Evolutionary conservation across 1,140 invertebrate genomes (phyloP), one percentile per base, ranked within the genome.

Genomic region (Drosophila chauvacae): DNA sequence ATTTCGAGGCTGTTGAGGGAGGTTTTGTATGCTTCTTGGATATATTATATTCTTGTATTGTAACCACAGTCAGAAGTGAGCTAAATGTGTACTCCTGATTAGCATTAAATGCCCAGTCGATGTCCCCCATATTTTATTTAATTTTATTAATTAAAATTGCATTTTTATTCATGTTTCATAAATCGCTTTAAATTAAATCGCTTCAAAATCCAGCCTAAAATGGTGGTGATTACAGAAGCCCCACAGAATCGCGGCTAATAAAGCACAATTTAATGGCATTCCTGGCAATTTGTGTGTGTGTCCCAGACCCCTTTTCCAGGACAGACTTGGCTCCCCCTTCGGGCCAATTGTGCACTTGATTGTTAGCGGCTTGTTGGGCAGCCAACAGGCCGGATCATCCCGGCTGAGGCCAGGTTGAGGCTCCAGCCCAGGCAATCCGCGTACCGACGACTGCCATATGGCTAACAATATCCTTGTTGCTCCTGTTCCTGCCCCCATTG

Each of bases 301-400:
- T 26, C 23, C 62, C 66, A 20, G 61, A 35, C 33, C 14, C 14
- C 50, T 5, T 16, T 28, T 48, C 6, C 53, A 39, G 66, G 26
- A 70, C n/a, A 48, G 42, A 39, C 58, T 13, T 26, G n/a, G 23
- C 23, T 33, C 28, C 44, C 26, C 14, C 23, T 77, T 70, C 55
- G n/a, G 48, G 68, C 39, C 80, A 87, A 83, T 83, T 87, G 77
- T 73, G 80, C 84, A 88, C 84, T 87, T 88, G 84, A 87, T 87
- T 72, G 72, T 87, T 87, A 88, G 72, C 84, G 84, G 53, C 80
- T 77, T 88, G 84, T 87, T 87, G 84, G 80, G 85, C 84, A 87
- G 42, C 71, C 84, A 87, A 87, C 84, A 87, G 77, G 84, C 72
- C 84, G 77, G 70, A 82, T 77, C 75, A 70, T 44, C 37, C 69